phyloP scores from a whole-genome alignment of 1,140 invertebrate species.

The Leptopilina boulardi region DNA sequence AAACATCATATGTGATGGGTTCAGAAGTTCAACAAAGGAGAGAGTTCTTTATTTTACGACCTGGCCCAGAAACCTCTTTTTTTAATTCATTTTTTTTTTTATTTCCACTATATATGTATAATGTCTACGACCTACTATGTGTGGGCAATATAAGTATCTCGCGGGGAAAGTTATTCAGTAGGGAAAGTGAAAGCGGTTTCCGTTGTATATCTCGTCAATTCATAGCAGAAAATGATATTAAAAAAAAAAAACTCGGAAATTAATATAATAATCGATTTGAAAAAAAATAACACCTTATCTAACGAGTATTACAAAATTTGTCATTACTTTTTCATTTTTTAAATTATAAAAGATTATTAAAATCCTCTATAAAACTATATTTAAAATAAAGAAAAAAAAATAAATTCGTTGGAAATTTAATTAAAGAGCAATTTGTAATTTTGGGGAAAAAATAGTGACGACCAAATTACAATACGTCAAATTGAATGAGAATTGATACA shows the following conservation, averaged over 20 bases:
- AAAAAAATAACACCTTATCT: background rate
- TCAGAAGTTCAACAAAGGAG: conserved; percentile 35
- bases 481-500: conserved; percentile 38
- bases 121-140: conserved; percentile 30
- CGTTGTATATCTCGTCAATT: conserved; percentile 65
- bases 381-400: no score
- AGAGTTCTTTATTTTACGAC: conserved; percentile 35
- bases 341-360: no score
- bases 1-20: conserved; percentile 10
- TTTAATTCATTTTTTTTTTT: conserved; percentile 28
- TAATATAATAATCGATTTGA: conserved; percentile 45
- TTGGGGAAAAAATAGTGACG: background rate
- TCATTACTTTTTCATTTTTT: background rate
- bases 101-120: background rate
- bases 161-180: conserved; percentile 63
- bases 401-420: background rate
- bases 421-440: background rate
- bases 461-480: conserved; percentile 2
- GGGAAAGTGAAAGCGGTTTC: conserved; percentile 74
- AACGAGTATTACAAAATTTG: background rate
- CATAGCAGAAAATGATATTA: conserved; percentile 54
- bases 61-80: conserved; percentile 66
- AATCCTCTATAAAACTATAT: no score
- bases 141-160: conserved; percentile 46
- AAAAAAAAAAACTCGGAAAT: conserved; percentile 56